Base-by-base conservation (phyloP, 2,113 vertebrate species). In the Odocoileus virginianus region DNA sequence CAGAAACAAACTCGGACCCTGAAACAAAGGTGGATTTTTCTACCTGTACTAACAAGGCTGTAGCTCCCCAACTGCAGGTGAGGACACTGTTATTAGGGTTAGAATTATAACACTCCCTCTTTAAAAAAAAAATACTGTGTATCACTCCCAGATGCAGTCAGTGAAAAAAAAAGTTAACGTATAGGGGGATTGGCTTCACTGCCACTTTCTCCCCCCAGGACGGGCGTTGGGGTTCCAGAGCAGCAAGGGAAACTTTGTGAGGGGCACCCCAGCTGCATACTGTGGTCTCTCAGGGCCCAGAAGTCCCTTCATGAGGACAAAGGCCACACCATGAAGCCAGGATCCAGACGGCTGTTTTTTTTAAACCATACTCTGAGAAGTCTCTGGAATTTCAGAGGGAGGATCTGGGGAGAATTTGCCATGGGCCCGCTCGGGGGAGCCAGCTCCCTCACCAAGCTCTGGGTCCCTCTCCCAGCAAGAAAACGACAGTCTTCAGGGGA, bases 401-500 rank as follows among this genome's bases (percentile, higher is more conserved):
- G 16, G 40, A 55, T 4, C 3, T 0, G 21, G 12, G 15, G 54
- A 71, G 25, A 45, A 11, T 76, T 21, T 4, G 12, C 25, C 74
- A 21, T 1, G 16, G 79, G 47, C 45, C 43, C 0, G 14, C 21
- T 74, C 0, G 5, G 6, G 30, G 40, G 25, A 78, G 43, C 9
- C 1, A 0, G 14, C 6, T 43, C 58, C 28, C 12, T 7, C 13
- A 9, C 10, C 5, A 12, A 14, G n/a, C 76, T 36, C n/a, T 19
- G 60, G 19, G 27, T 96, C 25, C 45, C 13, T 3, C 9, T 19
- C 60, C 40, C 3, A 33, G 83, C 17, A 88, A 91, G 55, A 61
- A 88, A 76, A 47, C 0, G 13, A 45, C 16, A 43, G 15, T 21
- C 27, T 7, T 55, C 8, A 45, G 50, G 30, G 47, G 57, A 15